Evolutionary conservation across 2,888 invertebrate genomes (phyloP).

Genomic region (Lasioglossum morio): DNA sequence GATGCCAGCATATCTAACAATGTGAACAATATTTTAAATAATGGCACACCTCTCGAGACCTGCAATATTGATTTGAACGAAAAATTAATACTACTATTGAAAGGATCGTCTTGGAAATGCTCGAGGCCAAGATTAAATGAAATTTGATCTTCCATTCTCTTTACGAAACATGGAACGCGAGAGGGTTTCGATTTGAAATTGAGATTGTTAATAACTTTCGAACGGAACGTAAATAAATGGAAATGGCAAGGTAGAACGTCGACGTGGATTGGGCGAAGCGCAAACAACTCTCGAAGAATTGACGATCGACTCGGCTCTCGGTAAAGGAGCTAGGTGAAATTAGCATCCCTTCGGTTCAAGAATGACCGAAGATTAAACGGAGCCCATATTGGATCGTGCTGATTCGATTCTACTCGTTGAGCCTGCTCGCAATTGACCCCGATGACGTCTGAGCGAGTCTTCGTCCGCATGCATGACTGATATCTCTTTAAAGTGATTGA

Average conservation of each 20-base stretch:
- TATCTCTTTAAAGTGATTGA: constrained; percentile 69
- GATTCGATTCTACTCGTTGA: constrained; percentile 79
- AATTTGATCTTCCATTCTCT: not conserved
- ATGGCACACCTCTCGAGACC: no score
- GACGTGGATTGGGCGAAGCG: not conserved
- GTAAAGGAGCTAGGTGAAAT: constrained; percentile 23
- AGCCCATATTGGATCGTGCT: constrained; percentile 78
- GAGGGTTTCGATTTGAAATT: not conserved
- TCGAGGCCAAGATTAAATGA: not conserved
- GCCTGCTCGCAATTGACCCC: constrained; percentile 78
- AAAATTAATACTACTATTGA: not conserved
- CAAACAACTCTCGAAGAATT: not conserved
- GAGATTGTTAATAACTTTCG: constrained; percentile 1
- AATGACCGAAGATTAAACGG: constrained; percentile 40
- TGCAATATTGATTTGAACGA: not conserved
- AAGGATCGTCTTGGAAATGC: not conserved
- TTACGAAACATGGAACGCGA: not conserved
- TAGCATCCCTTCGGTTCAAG: constrained; percentile 23
- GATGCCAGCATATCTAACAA: no score
- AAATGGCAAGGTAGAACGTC: not conserved
- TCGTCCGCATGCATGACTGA: constrained; percentile 66
- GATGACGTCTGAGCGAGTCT: constrained; percentile 71
- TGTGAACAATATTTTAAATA: no score
- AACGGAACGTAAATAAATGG: not conserved
- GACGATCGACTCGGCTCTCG: constrained; percentile 7